Evolutionary conservation across 2,113 vertebrate species (phyloP).

Genomic region (Labeo catla): DNA sequence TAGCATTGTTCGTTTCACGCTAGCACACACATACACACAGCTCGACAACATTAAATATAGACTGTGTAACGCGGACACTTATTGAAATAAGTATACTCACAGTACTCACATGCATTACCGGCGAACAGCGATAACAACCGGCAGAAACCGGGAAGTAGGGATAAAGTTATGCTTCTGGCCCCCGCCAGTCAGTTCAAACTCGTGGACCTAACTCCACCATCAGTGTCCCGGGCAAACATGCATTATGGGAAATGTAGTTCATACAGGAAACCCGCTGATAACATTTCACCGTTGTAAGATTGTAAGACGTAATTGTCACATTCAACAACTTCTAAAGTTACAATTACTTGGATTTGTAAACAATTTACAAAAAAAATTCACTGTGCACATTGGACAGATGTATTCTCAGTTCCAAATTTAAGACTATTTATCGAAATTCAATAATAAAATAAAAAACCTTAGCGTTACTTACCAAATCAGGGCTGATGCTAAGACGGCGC

Average conservation of each 20-base stretch:
- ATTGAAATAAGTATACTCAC: background rate
- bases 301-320: no score
- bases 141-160: background rate
- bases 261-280: no score
- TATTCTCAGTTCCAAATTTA: background rate
- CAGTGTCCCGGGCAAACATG: background rate
- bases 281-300: no score
- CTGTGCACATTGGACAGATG: background rate
- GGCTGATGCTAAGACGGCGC: background rate
- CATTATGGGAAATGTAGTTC: background rate
- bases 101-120: no score
- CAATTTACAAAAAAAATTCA: background rate
- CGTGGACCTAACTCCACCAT: background rate
- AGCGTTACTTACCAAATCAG: conserved; percentile 6
- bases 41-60: background rate
- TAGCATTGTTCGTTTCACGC: no score
- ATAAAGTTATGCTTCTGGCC: background rate
- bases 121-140: no score
- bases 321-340: background rate
- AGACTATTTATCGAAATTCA: no score
- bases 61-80: background rate
- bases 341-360: background rate
- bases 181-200: background rate
- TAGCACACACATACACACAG: background rate
- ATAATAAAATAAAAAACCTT: background rate